Percentiles rank a stretch among this genome's conserved stretches.
Conservation (phyloP, 2,797 vertebrate genomes). For the Sebastiscus albofasciatus region DNA sequence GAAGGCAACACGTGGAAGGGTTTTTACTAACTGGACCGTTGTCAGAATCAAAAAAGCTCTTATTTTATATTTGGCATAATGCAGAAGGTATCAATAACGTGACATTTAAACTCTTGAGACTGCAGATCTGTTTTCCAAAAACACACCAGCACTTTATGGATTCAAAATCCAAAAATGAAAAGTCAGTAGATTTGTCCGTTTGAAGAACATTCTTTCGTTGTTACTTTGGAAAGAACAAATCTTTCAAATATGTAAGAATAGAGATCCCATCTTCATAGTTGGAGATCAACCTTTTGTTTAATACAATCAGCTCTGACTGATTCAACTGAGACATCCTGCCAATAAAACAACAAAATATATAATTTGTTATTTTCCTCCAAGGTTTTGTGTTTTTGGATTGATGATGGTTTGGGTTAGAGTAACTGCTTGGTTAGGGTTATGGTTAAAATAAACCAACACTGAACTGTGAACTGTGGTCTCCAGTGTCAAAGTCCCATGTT, state of each 20-base stretch:
- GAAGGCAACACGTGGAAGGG: slow-evolving; percentile 6
- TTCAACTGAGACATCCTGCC: background rate
- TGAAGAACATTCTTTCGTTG: background rate
- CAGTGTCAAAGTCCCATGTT: background rate
- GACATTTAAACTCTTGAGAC: background rate
- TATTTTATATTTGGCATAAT: background rate
- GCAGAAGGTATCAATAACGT: background rate
- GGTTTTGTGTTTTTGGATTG: no score
- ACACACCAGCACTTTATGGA: background rate
- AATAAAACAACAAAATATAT: no score
- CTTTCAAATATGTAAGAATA: background rate
- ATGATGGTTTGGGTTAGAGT: background rate
- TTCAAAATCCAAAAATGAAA: background rate
- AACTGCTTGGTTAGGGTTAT: background rate
- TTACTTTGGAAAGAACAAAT: background rate
- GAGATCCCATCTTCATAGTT: background rate
- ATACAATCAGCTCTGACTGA: no score
- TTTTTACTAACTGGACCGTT: background rate
- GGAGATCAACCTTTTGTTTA: background rate
- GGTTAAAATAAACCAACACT: background rate
- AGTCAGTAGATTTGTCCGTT: background rate
- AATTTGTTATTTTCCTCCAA: no score
- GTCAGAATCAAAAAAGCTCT: background rate
- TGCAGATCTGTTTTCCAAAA: background rate
- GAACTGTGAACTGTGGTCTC: background rate